Evolutionary conservation across 1,140 invertebrate species (phyloP).

Genomic region (Laupala kohalensis): DNA sequence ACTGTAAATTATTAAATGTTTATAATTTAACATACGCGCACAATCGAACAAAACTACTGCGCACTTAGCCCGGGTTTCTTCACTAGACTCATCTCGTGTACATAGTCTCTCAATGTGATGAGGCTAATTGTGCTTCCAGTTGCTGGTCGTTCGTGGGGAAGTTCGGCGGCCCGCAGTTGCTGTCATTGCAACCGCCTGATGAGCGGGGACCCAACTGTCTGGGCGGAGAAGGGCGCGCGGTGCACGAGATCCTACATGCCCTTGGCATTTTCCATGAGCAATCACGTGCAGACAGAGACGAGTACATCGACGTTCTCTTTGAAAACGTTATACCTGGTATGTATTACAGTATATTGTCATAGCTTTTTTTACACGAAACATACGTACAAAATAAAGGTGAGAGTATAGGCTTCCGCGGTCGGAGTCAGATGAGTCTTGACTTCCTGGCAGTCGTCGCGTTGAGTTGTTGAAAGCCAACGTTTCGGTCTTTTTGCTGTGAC

Average conservation of each 20-base stretch:
- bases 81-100: too few species aligned
- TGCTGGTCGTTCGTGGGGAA: constrained; percentile 55
- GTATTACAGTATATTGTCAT: constrained; percentile 11
- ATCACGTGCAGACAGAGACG: constrained; percentile 43
- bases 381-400: too few species aligned
- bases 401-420: too few species aligned
- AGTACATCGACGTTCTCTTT: constrained; percentile 39
- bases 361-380: too few species aligned
- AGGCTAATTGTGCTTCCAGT: constrained; percentile 26
- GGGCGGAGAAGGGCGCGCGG: constrained; percentile 40
- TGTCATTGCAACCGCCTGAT: constrained; percentile 49
- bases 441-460: not conserved
- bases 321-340: constrained; percentile 42
- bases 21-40: too few species aligned
- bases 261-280: constrained; percentile 53
- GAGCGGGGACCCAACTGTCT: constrained; percentile 40
- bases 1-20: too few species aligned
- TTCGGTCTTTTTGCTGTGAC: too few species aligned
- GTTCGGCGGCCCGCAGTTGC: constrained; percentile 47
- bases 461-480: not conserved
- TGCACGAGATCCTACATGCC: constrained; percentile 54
- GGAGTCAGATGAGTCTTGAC: too few species aligned
- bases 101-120: too few species aligned
- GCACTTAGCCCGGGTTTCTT: too few species aligned
- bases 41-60: too few species aligned